Evolutionary conservation across 1,140 invertebrate genomes (phyloP), one percentile per base, ranked within the genome.

Genomic region (Tetraneura akinire): DNA sequence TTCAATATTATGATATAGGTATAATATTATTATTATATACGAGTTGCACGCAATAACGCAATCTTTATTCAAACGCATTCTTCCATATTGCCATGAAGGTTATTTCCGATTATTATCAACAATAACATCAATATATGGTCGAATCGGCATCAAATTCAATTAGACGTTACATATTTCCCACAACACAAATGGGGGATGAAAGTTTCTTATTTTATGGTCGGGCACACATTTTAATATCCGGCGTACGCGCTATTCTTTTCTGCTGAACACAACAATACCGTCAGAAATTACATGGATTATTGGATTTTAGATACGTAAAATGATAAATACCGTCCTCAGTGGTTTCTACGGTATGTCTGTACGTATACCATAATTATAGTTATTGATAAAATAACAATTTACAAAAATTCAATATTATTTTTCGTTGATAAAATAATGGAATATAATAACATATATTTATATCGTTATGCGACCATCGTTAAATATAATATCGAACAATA

Each of bases 221-320:
- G 74, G 3, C 74, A 45, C 74, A 78, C 55, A 78, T 78, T 78
- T 76, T 78, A 78, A 78, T 78, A 78, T 78, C 74, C 74, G 74
- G 74, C 74, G 71, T 78, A 45, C 74, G 16, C 74, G 16, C 47
- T n/a, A 53, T 76, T 76, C 51, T 57, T 76, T 42, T 57, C 23
- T n/a, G 73, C 53, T 57, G 51, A 13, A 74, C 49, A 53, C 73
- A 60, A 53, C 73, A 60, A 76, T 57, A 45, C 73, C 73, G 55
- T 55, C 11, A 45, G 26, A 62, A 60, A 78, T 62, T 37, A 62
- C 74, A 45, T 29, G 74, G 74, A 78, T 78, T 78, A 78, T 78
- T 62, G 55, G 74, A 78, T 78, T 62, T n/a, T 62, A 11, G 55
- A 45, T 29, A 37, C 53, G n/a, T n/a, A n/a, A n/a, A n/a, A n/a